Conservation (phyloP, 2,113 vertebrate genomes). For the Panthera tigris region DNA sequence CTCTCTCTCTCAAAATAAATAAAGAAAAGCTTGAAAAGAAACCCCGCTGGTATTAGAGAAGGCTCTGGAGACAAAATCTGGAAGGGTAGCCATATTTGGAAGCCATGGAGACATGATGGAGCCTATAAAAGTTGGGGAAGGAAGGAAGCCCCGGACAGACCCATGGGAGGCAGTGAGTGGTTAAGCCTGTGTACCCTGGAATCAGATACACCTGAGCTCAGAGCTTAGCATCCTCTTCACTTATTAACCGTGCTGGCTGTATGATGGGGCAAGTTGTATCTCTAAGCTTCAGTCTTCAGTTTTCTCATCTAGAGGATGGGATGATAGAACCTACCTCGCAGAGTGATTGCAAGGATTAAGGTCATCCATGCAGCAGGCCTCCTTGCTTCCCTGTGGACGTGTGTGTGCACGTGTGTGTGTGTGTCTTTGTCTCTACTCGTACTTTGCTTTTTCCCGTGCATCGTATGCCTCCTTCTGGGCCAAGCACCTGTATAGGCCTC, state of each 20-base stretch:
- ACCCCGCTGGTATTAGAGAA: not conserved
- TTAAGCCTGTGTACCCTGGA: not conserved
- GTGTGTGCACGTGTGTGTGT: not conserved
- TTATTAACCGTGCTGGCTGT: not conserved
- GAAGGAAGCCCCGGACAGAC: not conserved
- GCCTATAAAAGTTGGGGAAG: not conserved
- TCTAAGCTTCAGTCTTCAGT: not conserved
- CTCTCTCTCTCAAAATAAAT: too few relatives aligned
- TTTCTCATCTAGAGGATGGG: slow-evolving; percentile 3
- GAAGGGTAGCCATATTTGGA: not conserved
- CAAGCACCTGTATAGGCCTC: not conserved
- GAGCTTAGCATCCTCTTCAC: not conserved
- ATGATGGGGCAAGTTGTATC: not conserved
- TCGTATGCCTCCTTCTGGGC: not conserved
- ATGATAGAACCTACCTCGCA: not conserved
- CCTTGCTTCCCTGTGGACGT: not conserved
- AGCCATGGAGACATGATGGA: not conserved
- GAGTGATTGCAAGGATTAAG: not conserved
- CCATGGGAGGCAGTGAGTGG: not conserved
- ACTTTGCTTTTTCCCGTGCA: slow-evolving; percentile 27
- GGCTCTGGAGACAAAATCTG: not conserved
- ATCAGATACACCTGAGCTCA: not conserved
- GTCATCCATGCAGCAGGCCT: not conserved
- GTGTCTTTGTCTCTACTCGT: not conserved
- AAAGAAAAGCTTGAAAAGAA: too few relatives aligned